phyloP scores from a whole-genome alignment of 2,113 vertebrate genomes.

The Electrona antarctica region DNA sequence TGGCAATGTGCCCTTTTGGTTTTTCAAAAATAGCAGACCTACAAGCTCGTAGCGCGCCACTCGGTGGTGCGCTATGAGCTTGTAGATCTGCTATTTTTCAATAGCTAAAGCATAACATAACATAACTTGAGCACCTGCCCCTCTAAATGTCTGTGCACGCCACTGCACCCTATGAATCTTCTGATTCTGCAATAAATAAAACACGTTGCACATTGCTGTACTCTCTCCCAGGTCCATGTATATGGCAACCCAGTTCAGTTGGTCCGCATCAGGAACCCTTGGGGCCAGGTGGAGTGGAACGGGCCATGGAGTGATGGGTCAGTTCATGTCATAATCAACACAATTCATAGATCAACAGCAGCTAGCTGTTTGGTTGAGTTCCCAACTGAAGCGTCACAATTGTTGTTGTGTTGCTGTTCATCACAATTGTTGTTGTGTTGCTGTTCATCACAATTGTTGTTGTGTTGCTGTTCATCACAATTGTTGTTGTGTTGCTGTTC shows the following conservation, averaged over 20 bases:
- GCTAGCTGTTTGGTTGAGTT: too few relatives aligned
- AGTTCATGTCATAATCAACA: conserved; percentile 15
- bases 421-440: too few relatives aligned
- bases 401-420: neutral
- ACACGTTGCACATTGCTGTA: neutral
- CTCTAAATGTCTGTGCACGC: too few relatives aligned
- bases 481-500: neutral
- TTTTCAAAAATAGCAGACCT: too few relatives aligned
- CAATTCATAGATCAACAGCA: too few relatives aligned
- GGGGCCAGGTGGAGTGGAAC: conserved; percentile 89
- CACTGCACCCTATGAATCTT: neutral
- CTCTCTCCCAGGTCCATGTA: conserved; percentile 42
- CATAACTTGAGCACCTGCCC: too few relatives aligned
- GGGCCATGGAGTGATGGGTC: conserved; percentile 91
- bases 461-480: conserved; percentile 2
- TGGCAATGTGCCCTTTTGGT: too few relatives aligned
- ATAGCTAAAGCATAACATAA: too few relatives aligned
- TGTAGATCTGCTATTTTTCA: too few relatives aligned
- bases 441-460: neutral
- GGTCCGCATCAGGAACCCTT: conserved; percentile 83
- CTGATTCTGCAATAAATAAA: neutral
- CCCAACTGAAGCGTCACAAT: neutral
- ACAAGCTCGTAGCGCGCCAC: too few relatives aligned
- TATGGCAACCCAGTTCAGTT: conserved; percentile 43
- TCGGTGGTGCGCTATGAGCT: too few relatives aligned